These are phyloP conservation scores for Peromyscus maniculatus DNA, from an alignment of 2,113 vertebrate genomes.

Conservation along the genomic window DNA sequence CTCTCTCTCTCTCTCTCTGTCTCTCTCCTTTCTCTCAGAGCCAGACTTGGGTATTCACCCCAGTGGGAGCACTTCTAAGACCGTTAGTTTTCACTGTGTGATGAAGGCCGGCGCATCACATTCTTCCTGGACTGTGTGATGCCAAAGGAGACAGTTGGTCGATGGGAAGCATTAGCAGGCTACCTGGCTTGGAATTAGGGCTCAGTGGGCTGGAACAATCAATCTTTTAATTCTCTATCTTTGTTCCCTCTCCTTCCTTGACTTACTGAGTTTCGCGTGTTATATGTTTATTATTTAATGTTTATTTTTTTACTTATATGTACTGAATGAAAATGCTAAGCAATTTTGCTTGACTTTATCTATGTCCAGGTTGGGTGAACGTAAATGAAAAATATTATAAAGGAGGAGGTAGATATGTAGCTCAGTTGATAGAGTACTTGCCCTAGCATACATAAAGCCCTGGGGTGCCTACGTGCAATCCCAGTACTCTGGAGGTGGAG, in stretches of 20 bases:
- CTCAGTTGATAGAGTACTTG: not conserved
- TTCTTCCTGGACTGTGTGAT: not conserved
- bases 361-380: not conserved
- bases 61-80: not conserved
- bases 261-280: not conserved
- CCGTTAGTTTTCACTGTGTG: not conserved
- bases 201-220: not conserved
- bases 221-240: not conserved
- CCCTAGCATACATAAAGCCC: not conserved
- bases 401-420: not conserved
- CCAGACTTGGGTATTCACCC: not conserved
- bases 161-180: not conserved
- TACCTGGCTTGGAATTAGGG: not conserved
- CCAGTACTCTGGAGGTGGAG: too few species aligned
- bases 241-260: not conserved
- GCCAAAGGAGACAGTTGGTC: too few species aligned
- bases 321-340: not conserved
- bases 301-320: not conserved
- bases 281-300: not conserved
- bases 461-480: not conserved
- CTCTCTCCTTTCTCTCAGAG: not conserved
- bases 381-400: constrained; percentile 41
- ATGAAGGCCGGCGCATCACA: fast-evolving
- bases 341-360: not conserved
- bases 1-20: not conserved